A percentile compares a stretch with the other conserved stretches of the same genome.
These are phyloP conservation scores for Nansenia antarctica DNA, from an alignment of 2,113 vertebrate species.

Conservation along the genomic window DNA sequence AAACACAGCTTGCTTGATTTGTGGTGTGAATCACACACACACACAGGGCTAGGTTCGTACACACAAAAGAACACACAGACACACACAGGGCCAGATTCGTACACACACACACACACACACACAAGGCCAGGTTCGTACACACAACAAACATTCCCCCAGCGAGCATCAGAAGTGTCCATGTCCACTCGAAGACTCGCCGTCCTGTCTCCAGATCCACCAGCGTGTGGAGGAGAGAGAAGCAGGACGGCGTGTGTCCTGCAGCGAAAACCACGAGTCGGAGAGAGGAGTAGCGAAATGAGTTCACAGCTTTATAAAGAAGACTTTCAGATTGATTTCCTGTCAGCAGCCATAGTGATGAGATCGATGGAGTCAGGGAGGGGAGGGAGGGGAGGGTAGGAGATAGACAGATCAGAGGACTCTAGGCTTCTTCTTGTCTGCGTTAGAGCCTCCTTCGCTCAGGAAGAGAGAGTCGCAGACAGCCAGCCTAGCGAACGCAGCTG, in stretches of 20 bases:
- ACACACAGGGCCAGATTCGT: too few relatives aligned
- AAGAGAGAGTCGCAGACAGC: slow-evolving; percentile 2
- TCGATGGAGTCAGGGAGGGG: slow-evolving; percentile 57
- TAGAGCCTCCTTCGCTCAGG: slow-evolving; percentile 31
- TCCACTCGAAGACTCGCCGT: too few relatives aligned
- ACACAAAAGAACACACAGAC: too few relatives aligned
- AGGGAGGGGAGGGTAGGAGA: slow-evolving; percentile 23
- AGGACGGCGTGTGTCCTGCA: too few relatives aligned
- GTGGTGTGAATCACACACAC: too few relatives aligned
- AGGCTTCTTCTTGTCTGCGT: slow-evolving; percentile 37
- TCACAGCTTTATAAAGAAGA: slow-evolving; percentile 75
- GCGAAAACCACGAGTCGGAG: slow-evolving; percentile 15
- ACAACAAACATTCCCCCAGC: slow-evolving; percentile 36
- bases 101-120: too few relatives aligned
- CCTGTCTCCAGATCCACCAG: too few relatives aligned
- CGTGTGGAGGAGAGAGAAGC: too few relatives aligned
- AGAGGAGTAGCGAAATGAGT: slow-evolving; percentile 47
- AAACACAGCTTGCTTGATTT: too few relatives aligned
- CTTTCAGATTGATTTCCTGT: slow-evolving; percentile 74
- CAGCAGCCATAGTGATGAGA: slow-evolving; percentile 60
- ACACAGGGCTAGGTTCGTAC: slow-evolving; percentile 67
- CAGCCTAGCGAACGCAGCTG: slow-evolving; percentile 47
- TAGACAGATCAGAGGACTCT: slow-evolving; percentile 31
- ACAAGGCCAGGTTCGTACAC: too few relatives aligned
- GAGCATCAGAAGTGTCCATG: too few relatives aligned